Conservation (phyloP, 2,113 vertebrate species). For the Isurus oxyrinchus region DNA sequence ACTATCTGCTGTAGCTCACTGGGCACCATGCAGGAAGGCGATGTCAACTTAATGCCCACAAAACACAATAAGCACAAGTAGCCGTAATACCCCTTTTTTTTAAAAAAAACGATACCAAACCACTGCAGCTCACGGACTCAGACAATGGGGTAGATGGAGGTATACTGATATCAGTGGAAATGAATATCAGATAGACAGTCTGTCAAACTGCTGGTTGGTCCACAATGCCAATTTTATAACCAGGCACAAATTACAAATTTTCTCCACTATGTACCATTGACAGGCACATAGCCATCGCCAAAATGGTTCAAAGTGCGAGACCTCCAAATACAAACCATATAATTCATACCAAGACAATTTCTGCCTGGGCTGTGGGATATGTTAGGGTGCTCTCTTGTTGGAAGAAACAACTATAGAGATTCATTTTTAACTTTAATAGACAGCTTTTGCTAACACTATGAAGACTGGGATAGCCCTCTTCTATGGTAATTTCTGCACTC, state of each 20-base stretch:
- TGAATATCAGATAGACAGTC: not conserved
- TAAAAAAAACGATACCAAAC: not conserved
- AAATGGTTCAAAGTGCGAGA: not conserved
- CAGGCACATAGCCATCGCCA: not conserved
- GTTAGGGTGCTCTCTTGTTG: not conserved
- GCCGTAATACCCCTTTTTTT: not conserved
- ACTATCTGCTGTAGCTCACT: conserved; percentile 9
- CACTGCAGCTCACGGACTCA: not conserved
- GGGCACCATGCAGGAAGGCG: not conserved
- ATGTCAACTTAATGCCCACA: not conserved
- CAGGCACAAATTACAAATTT: not conserved
- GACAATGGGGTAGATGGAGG: not conserved
- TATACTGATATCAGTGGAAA: not conserved
- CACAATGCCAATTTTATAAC: not conserved
- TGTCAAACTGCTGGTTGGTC: not conserved
- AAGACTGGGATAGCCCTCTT: not conserved
- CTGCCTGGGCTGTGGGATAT: not conserved
- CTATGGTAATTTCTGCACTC: not conserved
- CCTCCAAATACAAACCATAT: not conserved
- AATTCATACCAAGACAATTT: not conserved
- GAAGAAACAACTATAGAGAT: not conserved
- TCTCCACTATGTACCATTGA: not conserved
- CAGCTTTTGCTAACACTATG: not conserved
- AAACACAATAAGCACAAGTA: not conserved
- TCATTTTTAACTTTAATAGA: not conserved